A percentile compares a stretch with the other conserved stretches of the same genome.
phyloP scores from a whole-genome alignment of 2,797 vertebrate genomes.

The Leptodactylus fallax region DNA sequence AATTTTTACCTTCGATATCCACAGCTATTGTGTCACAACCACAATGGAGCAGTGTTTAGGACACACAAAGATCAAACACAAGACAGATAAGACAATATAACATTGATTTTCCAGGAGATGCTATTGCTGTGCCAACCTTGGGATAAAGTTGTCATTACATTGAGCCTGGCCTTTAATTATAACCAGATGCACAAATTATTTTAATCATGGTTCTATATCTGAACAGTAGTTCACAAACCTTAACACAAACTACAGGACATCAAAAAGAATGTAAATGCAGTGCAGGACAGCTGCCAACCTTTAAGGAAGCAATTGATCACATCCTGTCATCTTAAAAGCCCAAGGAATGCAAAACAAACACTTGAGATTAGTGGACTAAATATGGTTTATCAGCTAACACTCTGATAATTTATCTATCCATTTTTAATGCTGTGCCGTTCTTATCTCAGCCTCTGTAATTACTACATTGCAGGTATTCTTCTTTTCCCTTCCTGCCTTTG shows the following conservation, averaged over 20 bases:
- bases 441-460: conserved; percentile 79
- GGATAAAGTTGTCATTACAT: conserved; percentile 79
- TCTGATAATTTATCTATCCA: conserved; percentile 79
- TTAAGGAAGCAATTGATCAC: conserved; percentile 83
- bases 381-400: conserved; percentile 74
- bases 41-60: conserved; percentile 59
- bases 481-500: conserved; percentile 77
- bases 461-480: conserved; percentile 75
- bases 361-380: conserved; percentile 78
- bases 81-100: conserved; percentile 48
- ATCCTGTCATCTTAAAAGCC: conserved; percentile 83
- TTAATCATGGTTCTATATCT: conserved; percentile 81
- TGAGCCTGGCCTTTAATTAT: conserved; percentile 82
- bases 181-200: conserved; percentile 84
- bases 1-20: not conserved
- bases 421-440: conserved; percentile 75
- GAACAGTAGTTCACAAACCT: conserved; percentile 79
- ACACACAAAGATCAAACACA: conserved; percentile 48
- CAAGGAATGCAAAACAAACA: conserved; percentile 81
- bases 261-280: conserved; percentile 80
- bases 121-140: conserved; percentile 67
- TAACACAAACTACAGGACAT: conserved; percentile 81
- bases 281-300: conserved; percentile 79
- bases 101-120: conserved; percentile 72
- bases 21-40: conserved; percentile 40